These are phyloP conservation scores for Trichonephila clavata DNA, from an alignment of 1,140 invertebrate genomes.

Conservation along the genomic window DNA sequence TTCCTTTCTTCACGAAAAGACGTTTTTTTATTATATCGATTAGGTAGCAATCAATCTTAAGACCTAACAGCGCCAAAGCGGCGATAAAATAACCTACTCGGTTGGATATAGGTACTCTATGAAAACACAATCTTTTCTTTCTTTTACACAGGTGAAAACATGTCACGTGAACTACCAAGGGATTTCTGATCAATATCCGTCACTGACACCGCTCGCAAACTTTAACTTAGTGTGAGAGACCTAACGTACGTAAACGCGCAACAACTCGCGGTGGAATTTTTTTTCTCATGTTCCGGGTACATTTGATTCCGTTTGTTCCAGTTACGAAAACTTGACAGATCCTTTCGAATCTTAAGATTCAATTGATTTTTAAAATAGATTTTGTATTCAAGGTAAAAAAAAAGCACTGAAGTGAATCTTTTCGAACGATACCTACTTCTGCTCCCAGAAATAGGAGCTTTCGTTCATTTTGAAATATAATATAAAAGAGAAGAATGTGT, in stretches of 20 bases:
- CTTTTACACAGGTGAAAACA: background rate
- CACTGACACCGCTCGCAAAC: slow-evolving; percentile 18
- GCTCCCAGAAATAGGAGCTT: too few species aligned
- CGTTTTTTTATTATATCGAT: background rate
- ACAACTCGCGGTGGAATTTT: background rate
- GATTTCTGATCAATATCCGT: slow-evolving; percentile 56
- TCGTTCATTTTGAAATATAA: too few species aligned
- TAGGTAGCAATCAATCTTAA: slow-evolving; percentile 31
- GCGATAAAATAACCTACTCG: slow-evolving; percentile 26
- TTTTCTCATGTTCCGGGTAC: too few species aligned
- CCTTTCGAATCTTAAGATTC: too few species aligned
- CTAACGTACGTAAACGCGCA: background rate
- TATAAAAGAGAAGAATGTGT: too few species aligned
- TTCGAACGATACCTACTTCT: too few species aligned
- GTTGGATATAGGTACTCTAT: slow-evolving; percentile 6
- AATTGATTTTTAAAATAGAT: too few species aligned
- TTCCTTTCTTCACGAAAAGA: background rate
- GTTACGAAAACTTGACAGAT: too few species aligned
- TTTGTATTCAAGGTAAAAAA: too few species aligned
- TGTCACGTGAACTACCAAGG: slow-evolving; percentile 54
- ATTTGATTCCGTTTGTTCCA: too few species aligned
- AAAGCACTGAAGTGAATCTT: too few species aligned
- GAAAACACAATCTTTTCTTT: slow-evolving; percentile 46
- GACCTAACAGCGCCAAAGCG: slow-evolving; percentile 36
- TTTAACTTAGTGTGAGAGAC: background rate